These are phyloP conservation scores for Drosophila melanosoma DNA, from an alignment of 2,888 invertebrate genomes.

Conservation along the genomic window DNA sequence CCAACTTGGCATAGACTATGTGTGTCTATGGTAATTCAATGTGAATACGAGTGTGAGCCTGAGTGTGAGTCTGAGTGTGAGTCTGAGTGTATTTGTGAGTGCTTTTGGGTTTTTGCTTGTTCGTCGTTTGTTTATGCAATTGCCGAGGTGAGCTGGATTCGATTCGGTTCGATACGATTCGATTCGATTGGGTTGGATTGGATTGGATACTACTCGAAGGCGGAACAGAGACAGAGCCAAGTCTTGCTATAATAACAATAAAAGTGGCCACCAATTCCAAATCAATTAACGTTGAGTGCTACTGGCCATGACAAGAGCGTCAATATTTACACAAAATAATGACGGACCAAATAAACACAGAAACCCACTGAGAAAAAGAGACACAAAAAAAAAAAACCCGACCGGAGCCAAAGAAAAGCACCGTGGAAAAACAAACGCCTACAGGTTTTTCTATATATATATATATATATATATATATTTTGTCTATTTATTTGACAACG, in stretches of 20 bases:
- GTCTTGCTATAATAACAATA: slow-evolving; percentile 70
- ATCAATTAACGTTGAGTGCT: slow-evolving; percentile 82
- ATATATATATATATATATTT: no score
- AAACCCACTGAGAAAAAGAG: slow-evolving; percentile 12
- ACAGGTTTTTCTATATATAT: background rate
- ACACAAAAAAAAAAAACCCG: background rate
- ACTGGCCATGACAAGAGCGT: slow-evolving; percentile 81
- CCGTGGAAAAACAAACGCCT: slow-evolving; percentile 11
- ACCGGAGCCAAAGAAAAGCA: slow-evolving; percentile 7
- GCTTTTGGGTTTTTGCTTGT: slow-evolving; percentile 13
- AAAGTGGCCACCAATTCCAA: slow-evolving; percentile 78
- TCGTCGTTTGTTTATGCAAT: slow-evolving; percentile 61
- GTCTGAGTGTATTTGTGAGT: slow-evolving; percentile 33
- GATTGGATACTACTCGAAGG: background rate
- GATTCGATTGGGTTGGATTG: slow-evolving; percentile 7
- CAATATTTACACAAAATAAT: slow-evolving; percentile 80
- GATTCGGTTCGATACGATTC: slow-evolving; percentile 15
- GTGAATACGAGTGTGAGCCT: slow-evolving; percentile 14
- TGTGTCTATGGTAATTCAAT: slow-evolving; percentile 37
- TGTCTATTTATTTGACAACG: slow-evolving; percentile 37
- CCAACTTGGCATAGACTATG: slow-evolving; percentile 28
- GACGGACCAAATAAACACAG: slow-evolving; percentile 74
- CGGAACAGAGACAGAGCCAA: slow-evolving; percentile 7
- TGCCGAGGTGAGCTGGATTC: slow-evolving; percentile 52
- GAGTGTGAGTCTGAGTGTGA: background rate